phyloP scores from a whole-genome alignment of 2,888 invertebrate species.

The Dysmachus trigonus region DNA sequence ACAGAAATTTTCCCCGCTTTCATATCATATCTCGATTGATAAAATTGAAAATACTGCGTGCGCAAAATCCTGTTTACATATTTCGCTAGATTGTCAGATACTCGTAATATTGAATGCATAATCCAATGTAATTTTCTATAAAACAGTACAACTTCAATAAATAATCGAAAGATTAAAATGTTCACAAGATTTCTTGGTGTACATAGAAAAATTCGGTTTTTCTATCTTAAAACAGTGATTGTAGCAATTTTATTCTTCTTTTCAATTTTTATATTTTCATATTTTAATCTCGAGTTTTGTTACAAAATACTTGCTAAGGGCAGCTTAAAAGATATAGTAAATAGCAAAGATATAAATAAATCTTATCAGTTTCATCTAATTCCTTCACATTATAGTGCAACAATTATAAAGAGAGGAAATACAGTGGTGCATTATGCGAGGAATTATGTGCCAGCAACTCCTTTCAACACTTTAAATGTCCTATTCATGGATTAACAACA shows the following conservation, averaged over 20 bases:
- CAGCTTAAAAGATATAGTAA: constrained; percentile 60
- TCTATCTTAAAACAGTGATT: constrained; percentile 54
- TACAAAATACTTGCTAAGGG: constrained; percentile 60
- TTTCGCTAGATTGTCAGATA: background rate
- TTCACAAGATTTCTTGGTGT: constrained; percentile 55
- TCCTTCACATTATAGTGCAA: constrained; percentile 55
- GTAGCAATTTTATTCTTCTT: constrained; percentile 36
- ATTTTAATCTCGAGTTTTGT: constrained; percentile 61
- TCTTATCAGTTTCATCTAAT: background rate
- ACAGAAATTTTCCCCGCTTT: background rate
- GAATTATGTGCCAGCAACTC: constrained; percentile 58
- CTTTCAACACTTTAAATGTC: constrained; percentile 61
- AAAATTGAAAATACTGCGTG: background rate
- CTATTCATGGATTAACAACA: constrained; percentile 57
- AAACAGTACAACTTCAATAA: background rate
- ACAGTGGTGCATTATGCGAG: constrained; percentile 61
- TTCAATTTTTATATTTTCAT: constrained; percentile 59
- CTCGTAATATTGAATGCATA: background rate
- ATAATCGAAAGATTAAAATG: constrained; percentile 53
- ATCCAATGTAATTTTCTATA: background rate
- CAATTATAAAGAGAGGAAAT: constrained; percentile 58
- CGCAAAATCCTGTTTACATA: constrained; percentile 2
- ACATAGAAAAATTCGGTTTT: constrained; percentile 59
- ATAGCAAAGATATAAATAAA: background rate
- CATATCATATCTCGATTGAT: background rate